Percentiles rank a stretch among this genome's conserved stretches.
phyloP scores from a whole-genome alignment of 2,888 invertebrate species.

The Diarsia rubi region DNA sequence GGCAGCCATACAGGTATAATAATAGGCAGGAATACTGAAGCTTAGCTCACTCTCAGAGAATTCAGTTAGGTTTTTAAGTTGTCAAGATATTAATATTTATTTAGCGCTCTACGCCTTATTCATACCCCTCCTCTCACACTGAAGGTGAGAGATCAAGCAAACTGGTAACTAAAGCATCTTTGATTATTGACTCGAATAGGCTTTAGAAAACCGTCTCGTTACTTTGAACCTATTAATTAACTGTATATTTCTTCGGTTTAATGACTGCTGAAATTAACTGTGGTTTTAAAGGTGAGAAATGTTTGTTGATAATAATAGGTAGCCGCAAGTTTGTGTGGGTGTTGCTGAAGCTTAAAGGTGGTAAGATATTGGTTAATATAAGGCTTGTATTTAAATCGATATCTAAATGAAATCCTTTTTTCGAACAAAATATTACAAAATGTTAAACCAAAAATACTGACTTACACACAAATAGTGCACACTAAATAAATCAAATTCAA shows the following conservation, averaged over 20 bases:
- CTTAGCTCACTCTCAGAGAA: no score
- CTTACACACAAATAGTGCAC: no score
- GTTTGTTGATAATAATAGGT: background rate
- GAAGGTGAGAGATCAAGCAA: slow-evolving; percentile 40
- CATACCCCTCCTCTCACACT: slow-evolving; percentile 18
- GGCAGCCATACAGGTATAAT: no score
- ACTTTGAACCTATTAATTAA: slow-evolving; percentile 60
- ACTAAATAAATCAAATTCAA: no score
- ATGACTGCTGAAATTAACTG: slow-evolving; percentile 28
- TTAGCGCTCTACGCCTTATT: slow-evolving; percentile 32
- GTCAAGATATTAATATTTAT: background rate
- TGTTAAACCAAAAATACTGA: no score
- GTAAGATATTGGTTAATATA: no score
- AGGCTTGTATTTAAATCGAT: no score
- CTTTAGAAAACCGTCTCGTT: slow-evolving; percentile 65
- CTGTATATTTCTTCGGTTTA: slow-evolving; percentile 37
- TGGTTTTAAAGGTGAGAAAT: slow-evolving; percentile 25
- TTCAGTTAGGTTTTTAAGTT: background rate
- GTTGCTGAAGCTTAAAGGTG: background rate
- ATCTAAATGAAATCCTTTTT: no score
- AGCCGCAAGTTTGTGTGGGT: background rate
- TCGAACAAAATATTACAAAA: no score
- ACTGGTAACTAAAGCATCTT: slow-evolving; percentile 66
- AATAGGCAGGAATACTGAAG: no score
- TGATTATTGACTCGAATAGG: slow-evolving; percentile 74